Conservation (phyloP, 2,888 invertebrate genomes). For the Oligia strigilis region DNA sequence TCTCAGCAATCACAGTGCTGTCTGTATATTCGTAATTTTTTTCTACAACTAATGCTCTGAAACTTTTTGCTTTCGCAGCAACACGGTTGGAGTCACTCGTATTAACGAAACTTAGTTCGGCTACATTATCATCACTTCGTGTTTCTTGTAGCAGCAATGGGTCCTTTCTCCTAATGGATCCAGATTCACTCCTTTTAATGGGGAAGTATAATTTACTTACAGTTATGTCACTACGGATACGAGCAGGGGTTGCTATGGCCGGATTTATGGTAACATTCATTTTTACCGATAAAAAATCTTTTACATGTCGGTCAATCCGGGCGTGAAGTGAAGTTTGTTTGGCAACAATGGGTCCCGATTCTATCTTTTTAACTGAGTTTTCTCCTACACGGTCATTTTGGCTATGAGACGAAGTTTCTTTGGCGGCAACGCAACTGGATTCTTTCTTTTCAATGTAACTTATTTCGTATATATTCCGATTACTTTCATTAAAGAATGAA, state of each 20-base stretch:
- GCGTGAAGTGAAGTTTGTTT: slow-evolving; percentile 4
- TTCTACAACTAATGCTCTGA: neutral
- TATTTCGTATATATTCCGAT: neutral
- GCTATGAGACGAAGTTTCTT: neutral
- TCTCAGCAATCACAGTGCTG: neutral
- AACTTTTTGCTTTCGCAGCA: neutral
- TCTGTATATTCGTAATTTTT: neutral
- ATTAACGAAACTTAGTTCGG: neutral
- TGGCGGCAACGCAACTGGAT: neutral
- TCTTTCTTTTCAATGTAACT: slow-evolving; percentile 7
- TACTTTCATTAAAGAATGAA: neutral
- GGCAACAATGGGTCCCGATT: neutral
- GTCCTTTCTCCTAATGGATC: neutral
- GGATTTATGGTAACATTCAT: neutral
- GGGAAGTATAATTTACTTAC: neutral
- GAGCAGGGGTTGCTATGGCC: neutral
- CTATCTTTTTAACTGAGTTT: neutral
- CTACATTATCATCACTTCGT: neutral
- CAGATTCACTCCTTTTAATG: neutral
- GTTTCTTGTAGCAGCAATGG: slow-evolving; percentile 3
- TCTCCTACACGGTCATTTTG: neutral
- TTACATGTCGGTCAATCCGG: slow-evolving; percentile 2
- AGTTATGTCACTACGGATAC: neutral
- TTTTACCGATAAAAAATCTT: neutral
- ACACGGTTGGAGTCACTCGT: neutral